Conservation (phyloP, 2,888 invertebrate species). For the Pollenia labialis region DNA sequence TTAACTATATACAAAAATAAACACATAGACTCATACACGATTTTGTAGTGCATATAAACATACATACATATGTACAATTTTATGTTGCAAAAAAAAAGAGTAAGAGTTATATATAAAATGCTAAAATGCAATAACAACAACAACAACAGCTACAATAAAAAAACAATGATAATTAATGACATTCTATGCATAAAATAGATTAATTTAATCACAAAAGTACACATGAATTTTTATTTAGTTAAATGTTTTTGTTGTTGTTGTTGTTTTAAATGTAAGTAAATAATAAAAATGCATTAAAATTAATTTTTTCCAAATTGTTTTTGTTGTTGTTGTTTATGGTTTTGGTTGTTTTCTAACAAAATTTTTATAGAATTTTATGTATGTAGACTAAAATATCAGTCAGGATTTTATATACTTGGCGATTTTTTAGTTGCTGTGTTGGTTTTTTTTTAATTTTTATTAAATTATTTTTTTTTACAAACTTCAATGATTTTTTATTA, state of each 20-base stretch:
- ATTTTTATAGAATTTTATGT: conserved; percentile 48
- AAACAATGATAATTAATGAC: conserved; percentile 72
- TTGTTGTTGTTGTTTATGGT: conserved; percentile 20
- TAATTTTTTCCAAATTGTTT: background rate
- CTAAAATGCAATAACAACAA: conserved; percentile 36
- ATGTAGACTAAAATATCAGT: conserved; percentile 2
- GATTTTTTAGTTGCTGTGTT: conserved; percentile 36
- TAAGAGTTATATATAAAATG: conserved; percentile 47
- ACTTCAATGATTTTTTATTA: conserved; percentile 47
- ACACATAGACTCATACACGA: background rate
- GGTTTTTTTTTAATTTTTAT: conserved; percentile 47
- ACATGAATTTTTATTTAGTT: conserved; percentile 51
- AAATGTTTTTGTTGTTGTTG: conserved; percentile 30
- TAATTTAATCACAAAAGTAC: conserved; percentile 72
- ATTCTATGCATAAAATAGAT: conserved; percentile 74
- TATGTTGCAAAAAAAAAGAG: background rate
- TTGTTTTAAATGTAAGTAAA: conserved; percentile 37
- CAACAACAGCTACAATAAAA: conserved; percentile 29
- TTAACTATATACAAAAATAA: conserved; percentile 40
- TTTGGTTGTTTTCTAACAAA: conserved; percentile 42
- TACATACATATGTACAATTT: background rate
- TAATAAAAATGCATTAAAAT: conserved; percentile 54
- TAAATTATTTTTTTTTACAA: conserved; percentile 27
- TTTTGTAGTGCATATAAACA: background rate
- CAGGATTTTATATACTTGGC: conserved; percentile 39